Conservation (phyloP, 2,113 vertebrate genomes). For the Numida meleagris region DNA sequence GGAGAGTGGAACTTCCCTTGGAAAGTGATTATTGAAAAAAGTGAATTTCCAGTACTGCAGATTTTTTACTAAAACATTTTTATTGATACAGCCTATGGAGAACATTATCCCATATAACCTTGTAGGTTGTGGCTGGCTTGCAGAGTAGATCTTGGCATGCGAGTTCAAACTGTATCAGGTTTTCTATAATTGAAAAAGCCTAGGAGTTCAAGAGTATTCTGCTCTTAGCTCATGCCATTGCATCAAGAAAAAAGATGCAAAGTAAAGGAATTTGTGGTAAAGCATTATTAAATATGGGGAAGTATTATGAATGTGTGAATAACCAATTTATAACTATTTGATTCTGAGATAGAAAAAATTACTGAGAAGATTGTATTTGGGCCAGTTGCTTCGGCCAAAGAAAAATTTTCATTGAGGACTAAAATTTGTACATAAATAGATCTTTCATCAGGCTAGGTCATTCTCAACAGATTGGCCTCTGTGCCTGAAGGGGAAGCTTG, state of each 20-base stretch:
- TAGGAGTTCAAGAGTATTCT: background rate
- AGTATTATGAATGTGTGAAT: background rate
- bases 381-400: background rate
- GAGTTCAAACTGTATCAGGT: background rate
- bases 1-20: background rate
- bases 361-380: background rate
- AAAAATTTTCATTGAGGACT: background rate
- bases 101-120: background rate
- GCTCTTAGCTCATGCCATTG: background rate
- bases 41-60: background rate
- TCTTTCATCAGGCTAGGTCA: slow-evolving; percentile 22
- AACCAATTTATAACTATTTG: background rate
- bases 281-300: background rate
- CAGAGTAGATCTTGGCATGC: background rate
- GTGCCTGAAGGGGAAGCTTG: slow-evolving; percentile 56
- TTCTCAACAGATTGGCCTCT: slow-evolving; percentile 61
- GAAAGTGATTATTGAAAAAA: background rate
- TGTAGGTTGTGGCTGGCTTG: slow-evolving; percentile 2
- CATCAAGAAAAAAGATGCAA: background rate
- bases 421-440: slow-evolving; percentile 27
- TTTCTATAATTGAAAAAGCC: slow-evolving; percentile 18
- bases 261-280: background rate
- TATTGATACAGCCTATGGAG: background rate
- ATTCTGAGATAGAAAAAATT: background rate
- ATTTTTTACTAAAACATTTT: background rate